These are phyloP conservation scores for Centropyge bicolor DNA, from an alignment of 2,797 vertebrate genomes.

Conservation along the genomic window DNA sequence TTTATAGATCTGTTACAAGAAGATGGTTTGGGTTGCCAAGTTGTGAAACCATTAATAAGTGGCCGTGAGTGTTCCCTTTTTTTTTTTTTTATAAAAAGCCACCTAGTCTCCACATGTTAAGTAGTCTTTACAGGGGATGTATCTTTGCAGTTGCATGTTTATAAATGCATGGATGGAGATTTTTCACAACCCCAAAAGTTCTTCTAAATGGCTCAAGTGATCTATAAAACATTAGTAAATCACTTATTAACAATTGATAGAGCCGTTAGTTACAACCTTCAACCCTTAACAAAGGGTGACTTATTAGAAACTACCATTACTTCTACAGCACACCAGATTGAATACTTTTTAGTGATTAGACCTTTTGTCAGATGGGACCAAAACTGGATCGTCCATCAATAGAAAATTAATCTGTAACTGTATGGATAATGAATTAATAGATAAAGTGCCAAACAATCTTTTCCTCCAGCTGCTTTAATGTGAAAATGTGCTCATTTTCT, in stretches of 20 bases:
- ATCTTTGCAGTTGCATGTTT: not conserved
- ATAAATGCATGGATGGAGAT: not conserved
- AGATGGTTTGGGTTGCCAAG: not conserved
- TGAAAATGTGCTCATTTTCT: not conserved
- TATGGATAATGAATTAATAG: not conserved
- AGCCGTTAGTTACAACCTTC: not conserved
- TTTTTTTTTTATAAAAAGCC: not conserved
- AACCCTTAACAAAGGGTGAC: not conserved
- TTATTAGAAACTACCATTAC: not conserved
- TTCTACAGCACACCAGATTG: not conserved
- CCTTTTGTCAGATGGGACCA: not conserved
- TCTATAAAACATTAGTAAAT: not conserved
- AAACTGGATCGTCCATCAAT: not conserved
- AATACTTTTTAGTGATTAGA: not conserved
- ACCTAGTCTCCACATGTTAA: not conserved
- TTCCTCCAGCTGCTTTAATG: not conserved
- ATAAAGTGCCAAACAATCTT: not conserved
- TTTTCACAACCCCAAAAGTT: not conserved
- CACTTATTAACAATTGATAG: not conserved
- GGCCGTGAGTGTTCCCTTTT: not conserved
- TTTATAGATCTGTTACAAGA: not conserved
- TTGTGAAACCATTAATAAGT: not conserved
- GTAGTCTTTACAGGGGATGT: not conserved
- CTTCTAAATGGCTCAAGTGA: not conserved
- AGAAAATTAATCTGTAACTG: not conserved